Conservation (phyloP, 2,888 invertebrate genomes). For the Rhamnusium bicolor region DNA sequence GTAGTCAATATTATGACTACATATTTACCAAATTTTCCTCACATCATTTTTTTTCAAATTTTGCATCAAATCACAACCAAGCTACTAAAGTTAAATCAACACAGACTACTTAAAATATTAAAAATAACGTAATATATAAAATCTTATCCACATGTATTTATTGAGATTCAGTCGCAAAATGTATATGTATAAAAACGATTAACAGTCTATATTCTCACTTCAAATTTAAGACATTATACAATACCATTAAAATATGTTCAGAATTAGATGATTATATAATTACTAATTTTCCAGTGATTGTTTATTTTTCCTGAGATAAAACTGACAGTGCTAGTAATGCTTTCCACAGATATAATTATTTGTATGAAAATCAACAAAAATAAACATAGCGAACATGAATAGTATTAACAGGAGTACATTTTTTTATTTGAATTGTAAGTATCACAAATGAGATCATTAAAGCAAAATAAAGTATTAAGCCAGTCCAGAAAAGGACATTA, state of each 20-base stretch:
- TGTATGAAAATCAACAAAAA: slow-evolving; percentile 52
- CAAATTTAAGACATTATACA: slow-evolving; percentile 1
- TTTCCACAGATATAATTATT: background rate
- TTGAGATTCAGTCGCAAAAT: slow-evolving; percentile 7
- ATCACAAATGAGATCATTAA: slow-evolving; percentile 52
- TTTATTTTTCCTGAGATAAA: slow-evolving; percentile 12
- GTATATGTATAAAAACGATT: background rate
- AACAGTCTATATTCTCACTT: slow-evolving; percentile 32
- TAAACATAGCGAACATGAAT: slow-evolving; percentile 56
- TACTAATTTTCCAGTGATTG: background rate
- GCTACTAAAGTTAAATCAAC: background rate
- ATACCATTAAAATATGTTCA: background rate
- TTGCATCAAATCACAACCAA: background rate
- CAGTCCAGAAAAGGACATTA: slow-evolving; percentile 52
- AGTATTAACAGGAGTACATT: slow-evolving; percentile 56
- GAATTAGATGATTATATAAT: no score
- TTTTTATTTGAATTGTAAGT: slow-evolving; percentile 57
- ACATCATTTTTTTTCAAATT: no score
- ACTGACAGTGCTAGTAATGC: background rate
- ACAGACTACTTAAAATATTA: background rate
- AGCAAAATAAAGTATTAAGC: slow-evolving; percentile 51
- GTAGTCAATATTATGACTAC: no score
- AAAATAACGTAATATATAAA: background rate
- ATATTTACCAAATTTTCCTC: no score
- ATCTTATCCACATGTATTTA: background rate